phyloP scores from a whole-genome alignment of 1,140 invertebrate species.

The Brachionus angularis region DNA sequence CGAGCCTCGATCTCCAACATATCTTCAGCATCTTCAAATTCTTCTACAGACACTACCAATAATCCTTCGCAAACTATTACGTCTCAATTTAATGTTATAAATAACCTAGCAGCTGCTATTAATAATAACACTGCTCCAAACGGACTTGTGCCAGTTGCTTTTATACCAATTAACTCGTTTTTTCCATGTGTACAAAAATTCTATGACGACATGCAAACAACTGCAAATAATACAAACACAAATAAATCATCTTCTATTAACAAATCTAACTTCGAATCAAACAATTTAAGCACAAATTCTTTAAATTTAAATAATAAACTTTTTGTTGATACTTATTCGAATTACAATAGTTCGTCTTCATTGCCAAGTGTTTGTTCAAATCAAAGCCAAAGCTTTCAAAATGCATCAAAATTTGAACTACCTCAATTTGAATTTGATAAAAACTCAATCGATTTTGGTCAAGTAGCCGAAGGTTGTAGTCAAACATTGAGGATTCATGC shows the following conservation, averaged over 20 bases:
- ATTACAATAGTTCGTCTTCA: neutral
- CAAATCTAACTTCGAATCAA: neutral
- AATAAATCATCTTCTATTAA: too few species aligned
- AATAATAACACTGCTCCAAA: slow-evolving; percentile 9
- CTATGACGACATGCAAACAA: slow-evolving; percentile 25
- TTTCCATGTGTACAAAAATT: slow-evolving; percentile 42
- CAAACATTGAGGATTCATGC: neutral
- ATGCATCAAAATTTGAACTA: slow-evolving; percentile 13
- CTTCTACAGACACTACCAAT: too few species aligned
- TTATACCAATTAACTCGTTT: slow-evolving; percentile 32
- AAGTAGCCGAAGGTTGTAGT: slow-evolving; percentile 19
- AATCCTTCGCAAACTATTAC: slow-evolving; percentile 1
- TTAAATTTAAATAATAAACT: slow-evolving; percentile 13
- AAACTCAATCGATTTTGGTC: slow-evolving; percentile 28
- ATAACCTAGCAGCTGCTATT: slow-evolving; percentile 16
- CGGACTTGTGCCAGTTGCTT: slow-evolving; percentile 11
- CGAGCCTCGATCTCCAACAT: slow-evolving; percentile 15
- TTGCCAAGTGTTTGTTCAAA: neutral
- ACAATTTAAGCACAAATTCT: slow-evolving; percentile 13
- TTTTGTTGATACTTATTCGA: neutral
- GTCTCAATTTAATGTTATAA: slow-evolving; percentile 25
- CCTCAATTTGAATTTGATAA: slow-evolving; percentile 31
- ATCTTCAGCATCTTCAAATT: slow-evolving; percentile 9
- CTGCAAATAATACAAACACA: too few species aligned
- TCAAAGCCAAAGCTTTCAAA: too few species aligned